Conservation (phyloP, 2,113 vertebrate genomes). For the Cebus imitator region DNA sequence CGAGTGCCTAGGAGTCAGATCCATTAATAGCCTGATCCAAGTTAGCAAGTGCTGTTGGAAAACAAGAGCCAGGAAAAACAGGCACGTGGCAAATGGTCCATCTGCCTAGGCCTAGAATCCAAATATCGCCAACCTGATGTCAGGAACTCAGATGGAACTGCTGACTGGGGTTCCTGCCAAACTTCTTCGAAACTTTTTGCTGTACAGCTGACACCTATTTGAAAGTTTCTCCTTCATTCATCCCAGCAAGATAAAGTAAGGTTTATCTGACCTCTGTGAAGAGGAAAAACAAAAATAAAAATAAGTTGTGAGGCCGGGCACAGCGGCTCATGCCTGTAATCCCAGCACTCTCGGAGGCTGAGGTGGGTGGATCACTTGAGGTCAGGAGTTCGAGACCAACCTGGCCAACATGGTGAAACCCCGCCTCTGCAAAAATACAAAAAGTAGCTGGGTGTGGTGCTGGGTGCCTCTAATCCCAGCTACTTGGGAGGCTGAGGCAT, state of each 20-base stretch:
- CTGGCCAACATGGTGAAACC: no score
- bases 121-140: neutral
- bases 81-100: neutral
- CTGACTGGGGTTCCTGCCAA: neutral
- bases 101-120: constrained; percentile 7
- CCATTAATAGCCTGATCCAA: constrained; percentile 46
- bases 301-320: neutral
- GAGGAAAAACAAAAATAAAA: neutral
- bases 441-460: no score
- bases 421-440: no score
- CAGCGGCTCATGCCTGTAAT: no score
- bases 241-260: neutral
- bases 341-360: no score
- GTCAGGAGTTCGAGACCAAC: no score
- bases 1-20: neutral
- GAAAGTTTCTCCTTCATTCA: constrained; percentile 17
- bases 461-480: no score
- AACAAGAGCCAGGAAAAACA: constrained; percentile 59
- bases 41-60: constrained; percentile 30
- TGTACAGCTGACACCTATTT: constrained; percentile 44
- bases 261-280: neutral
- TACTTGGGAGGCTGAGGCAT: no score
- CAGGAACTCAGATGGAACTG: neutral
- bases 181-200: neutral
- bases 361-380: no score